These are phyloP conservation scores for Ptychochromis oligacanthus DNA, from an alignment of 2,113 vertebrate species.

Conservation along the genomic window DNA sequence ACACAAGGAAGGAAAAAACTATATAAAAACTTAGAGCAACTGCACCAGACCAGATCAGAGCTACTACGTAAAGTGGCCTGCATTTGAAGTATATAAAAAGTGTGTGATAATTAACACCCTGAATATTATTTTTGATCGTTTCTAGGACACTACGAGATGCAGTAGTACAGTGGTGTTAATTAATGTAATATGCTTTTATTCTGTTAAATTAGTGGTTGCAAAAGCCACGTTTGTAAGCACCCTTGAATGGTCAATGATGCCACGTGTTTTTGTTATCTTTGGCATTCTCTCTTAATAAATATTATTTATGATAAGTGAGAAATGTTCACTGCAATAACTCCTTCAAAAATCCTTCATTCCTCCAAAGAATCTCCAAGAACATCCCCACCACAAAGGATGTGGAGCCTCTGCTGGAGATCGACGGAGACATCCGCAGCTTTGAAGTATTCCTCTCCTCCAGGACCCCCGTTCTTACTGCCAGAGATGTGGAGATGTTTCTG, in stretches of 20 bases:
- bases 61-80: not conserved
- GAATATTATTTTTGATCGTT: not conserved
- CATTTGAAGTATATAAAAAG: not conserved
- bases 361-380: conserved; percentile 92
- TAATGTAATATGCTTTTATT: not conserved
- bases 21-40: not conserved
- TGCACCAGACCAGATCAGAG: not conserved
- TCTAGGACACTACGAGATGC: not conserved
- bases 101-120: not conserved
- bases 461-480: conserved; percentile 91
- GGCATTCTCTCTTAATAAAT: not conserved
- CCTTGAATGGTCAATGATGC: not conserved
- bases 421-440: conserved; percentile 94
- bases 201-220: not conserved
- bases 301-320: not conserved
- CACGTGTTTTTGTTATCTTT: not conserved
- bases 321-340: not conserved
- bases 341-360: not conserved
- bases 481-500: conserved; percentile 94
- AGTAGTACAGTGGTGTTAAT: not conserved
- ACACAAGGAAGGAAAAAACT: not conserved
- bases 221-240: not conserved
- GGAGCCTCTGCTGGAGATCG: conserved; percentile 96
- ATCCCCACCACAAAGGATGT: conserved; percentile 98
- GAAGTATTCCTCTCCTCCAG: conserved; percentile 97